These are phyloP conservation scores for Takifugu flavidus DNA, from an alignment of 2,113 vertebrate species.

Conservation along the genomic window DNA sequence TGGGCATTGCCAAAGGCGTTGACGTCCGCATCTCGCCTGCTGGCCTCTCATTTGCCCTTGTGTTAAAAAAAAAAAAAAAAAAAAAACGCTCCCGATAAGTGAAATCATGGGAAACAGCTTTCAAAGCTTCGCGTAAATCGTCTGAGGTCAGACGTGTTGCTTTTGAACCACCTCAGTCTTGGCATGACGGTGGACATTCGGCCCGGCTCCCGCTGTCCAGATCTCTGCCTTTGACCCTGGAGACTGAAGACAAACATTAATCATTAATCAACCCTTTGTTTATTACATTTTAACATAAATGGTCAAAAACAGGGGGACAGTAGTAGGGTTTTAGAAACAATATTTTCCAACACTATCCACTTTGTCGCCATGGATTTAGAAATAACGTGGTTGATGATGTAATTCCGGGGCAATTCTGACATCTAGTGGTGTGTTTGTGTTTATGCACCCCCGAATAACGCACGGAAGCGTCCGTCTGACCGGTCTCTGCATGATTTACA, in stretches of 20 bases:
- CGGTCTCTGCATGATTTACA: neutral
- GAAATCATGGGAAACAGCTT: neutral
- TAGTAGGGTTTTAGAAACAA: no score
- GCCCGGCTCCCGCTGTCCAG: no score
- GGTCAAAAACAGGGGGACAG: no score
- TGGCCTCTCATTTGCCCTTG: neutral
- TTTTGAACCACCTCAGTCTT: neutral
- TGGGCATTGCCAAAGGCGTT: neutral
- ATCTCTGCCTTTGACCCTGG: no score
- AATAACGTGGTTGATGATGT: neutral
- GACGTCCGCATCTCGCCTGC: neutral
- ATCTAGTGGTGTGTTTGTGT: conserved; percentile 60
- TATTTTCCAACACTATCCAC: no score
- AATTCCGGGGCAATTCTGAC: conserved; percentile 59
- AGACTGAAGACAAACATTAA: no score
- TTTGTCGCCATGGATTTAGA: neutral
- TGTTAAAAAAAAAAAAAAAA: neutral
- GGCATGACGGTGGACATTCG: no score
- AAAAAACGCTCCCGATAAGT: neutral
- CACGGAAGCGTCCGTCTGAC: neutral
- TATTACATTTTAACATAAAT: no score
- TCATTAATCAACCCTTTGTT: no score
- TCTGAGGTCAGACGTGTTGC: no score
- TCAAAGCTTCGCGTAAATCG: neutral
- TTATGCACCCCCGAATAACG: conserved; percentile 10